These are phyloP conservation scores for Neoarius graeffei DNA, from an alignment of 2,113 vertebrate species.

Conservation along the genomic window DNA sequence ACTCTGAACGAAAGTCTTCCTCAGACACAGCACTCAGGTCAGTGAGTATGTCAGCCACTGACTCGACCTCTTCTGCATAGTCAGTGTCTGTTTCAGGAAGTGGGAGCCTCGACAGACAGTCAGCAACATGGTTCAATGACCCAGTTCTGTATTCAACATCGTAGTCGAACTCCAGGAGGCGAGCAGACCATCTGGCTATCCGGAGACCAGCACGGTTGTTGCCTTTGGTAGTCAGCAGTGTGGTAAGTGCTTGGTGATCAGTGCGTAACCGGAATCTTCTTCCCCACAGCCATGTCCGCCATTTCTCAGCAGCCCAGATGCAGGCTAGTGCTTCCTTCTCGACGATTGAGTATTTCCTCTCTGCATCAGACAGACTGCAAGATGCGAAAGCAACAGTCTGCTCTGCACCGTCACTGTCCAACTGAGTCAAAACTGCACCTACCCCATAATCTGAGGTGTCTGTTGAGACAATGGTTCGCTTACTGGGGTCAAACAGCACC, in stretches of 20 bases:
- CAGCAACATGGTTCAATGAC: too few species aligned
- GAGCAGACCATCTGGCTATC: too few species aligned
- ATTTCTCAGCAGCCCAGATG: slow-evolving; percentile 47
- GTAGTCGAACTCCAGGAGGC: too few species aligned
- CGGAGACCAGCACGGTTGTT: slow-evolving; percentile 1
- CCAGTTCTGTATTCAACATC: too few species aligned
- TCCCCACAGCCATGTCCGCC: slow-evolving; percentile 38
- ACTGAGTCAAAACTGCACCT: slow-evolving; percentile 42
- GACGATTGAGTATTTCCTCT: slow-evolving; percentile 25
- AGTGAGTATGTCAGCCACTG: too few species aligned
- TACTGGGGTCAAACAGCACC: slow-evolving; percentile 38
- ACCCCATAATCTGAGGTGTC: slow-evolving; percentile 43
- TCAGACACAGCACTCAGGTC: too few species aligned
- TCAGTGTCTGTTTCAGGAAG: too few species aligned
- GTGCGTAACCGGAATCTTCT: slow-evolving; percentile 28
- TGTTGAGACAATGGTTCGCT: slow-evolving; percentile 30
- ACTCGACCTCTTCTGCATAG: too few species aligned
- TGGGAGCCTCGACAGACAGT: too few species aligned
- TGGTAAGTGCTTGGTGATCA: slow-evolving; percentile 42
- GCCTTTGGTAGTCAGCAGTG: slow-evolving; percentile 30
- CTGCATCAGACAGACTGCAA: too few species aligned
- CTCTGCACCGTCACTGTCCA: slow-evolving; percentile 10
- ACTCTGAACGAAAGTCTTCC: too few species aligned
- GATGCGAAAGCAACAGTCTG: background rate
- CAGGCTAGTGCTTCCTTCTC: slow-evolving; percentile 34